Conservation (phyloP, 2,113 vertebrate genomes). For the Ciconia boyciana region DNA sequence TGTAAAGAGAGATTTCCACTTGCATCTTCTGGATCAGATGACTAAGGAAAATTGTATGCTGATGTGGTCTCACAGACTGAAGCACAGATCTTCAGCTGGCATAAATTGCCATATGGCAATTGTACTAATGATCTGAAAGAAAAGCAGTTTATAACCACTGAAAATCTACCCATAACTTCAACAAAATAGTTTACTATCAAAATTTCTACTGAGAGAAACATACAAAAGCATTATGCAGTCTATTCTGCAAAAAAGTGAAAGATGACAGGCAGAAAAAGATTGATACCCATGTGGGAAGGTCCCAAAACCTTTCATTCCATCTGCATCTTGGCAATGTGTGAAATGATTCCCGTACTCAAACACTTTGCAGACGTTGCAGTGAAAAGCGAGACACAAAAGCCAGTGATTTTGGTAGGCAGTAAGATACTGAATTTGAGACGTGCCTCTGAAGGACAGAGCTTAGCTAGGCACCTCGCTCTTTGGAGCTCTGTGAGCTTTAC, state of each 20-base stretch:
- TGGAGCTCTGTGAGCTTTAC: not conserved
- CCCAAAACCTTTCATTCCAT: not conserved
- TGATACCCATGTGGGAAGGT: not conserved
- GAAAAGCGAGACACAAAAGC: not conserved
- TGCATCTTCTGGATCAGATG: slow-evolving; percentile 17
- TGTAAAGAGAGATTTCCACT: not conserved
- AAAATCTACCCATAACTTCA: not conserved
- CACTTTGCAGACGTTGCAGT: not conserved
- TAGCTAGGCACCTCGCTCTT: not conserved
- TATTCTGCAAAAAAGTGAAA: not conserved
- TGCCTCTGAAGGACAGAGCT: not conserved
- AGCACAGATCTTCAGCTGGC: not conserved
- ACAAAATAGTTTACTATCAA: not conserved
- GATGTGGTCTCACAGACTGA: not conserved
- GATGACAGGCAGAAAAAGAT: not conserved
- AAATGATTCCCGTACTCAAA: not conserved
- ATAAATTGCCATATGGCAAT: not conserved
- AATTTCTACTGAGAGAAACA: not conserved
- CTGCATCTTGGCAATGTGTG: not conserved
- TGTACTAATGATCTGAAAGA: not conserved
- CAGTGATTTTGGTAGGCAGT: not conserved
- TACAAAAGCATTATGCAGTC: not conserved
- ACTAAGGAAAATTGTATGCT: not conserved
- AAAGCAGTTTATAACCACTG: not conserved
- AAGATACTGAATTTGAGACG: not conserved